Evolutionary conservation across 1,140 invertebrate species (phyloP), one percentile per base, ranked within the genome.

Genomic region (Archivesica marissinica): DNA sequence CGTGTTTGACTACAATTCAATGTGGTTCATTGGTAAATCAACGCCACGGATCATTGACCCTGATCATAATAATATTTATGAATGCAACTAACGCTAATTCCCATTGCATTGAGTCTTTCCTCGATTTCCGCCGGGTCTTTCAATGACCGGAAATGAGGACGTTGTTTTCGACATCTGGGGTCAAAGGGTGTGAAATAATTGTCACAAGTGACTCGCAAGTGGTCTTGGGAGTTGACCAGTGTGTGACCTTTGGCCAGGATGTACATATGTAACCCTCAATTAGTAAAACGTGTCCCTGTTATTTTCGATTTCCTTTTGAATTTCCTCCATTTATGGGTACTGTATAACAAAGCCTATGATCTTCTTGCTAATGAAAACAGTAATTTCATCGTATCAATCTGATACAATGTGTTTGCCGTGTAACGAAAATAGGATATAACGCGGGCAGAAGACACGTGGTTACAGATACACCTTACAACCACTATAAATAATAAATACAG

Each of bases 1-100:
- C n/a, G 35, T 74, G 68, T 74, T 74, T 74, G 41, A 74, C 68
- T 50, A 52, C 68, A 74, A 25, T 50, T 74, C 50, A 66, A 66
- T 66, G 61, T 13, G 33, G 35, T 30, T 66, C 61, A 35, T 13
- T 66, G 33, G 28, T 66, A 66, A 66, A 66, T 66, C 61, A 66
- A 7, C 6, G 35, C 17, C 28, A 35, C 38, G 35, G 61, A 39
- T 13, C 33, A 66, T 66, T 30, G 28, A 56, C 28, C 28, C 20
- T 56, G 52, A 9, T 66, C n/a, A 66, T 66, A 20, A 66, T 66
- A 30, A 66, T 66, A 66, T 66, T 66, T 66, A 39, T 66, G 61
- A 66, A 66, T 38, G 61, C 11, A 35, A 39, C 41, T 66, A 7
- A 66, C 13, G 61, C 33, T n/a, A 13, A 38, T 11, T 66, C 15